Evolutionary conservation across 2,113 vertebrate species (phyloP).

Genomic region (Pantherophis guttatus): DNA sequence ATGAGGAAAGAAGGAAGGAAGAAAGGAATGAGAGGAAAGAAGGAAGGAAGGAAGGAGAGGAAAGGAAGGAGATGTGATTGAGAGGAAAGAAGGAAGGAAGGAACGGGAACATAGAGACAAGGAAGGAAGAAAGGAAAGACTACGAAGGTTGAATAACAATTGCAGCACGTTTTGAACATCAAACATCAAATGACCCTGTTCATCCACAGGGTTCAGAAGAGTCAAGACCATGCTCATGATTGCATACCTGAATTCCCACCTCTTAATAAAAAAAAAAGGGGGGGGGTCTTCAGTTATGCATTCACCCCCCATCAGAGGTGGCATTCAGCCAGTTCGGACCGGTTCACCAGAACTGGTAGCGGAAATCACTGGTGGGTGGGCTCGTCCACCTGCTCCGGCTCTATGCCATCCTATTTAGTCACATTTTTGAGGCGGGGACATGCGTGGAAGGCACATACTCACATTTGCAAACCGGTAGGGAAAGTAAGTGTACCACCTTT

Average conservation of each 20-base stretch:
- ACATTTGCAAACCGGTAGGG: too few relatives aligned
- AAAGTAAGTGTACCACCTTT: too few relatives aligned
- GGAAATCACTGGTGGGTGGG: too few relatives aligned
- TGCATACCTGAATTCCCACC: background rate
- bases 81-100: background rate
- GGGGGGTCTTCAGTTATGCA: background rate
- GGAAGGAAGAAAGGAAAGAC: background rate
- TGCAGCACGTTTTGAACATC: background rate
- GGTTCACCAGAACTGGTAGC: too few relatives aligned
- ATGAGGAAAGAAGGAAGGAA: background rate
- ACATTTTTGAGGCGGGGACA: too few relatives aligned
- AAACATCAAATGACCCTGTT: background rate
- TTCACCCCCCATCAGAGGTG: too few relatives aligned
- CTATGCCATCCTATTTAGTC: too few relatives aligned
- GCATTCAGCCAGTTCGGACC: too few relatives aligned
- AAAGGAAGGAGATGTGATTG: too few relatives aligned
- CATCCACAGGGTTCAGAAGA: background rate
- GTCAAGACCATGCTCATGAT: background rate
- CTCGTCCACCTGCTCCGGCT: too few relatives aligned
- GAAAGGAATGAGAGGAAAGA: background rate
- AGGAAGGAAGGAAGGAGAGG: background rate
- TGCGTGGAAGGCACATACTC: too few relatives aligned
- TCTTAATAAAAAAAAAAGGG: background rate
- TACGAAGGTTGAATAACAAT: background rate
- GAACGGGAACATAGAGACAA: background rate